Base-by-base conservation (phyloP, 2,113 vertebrate genomes). In the Prinia subflava region DNA sequence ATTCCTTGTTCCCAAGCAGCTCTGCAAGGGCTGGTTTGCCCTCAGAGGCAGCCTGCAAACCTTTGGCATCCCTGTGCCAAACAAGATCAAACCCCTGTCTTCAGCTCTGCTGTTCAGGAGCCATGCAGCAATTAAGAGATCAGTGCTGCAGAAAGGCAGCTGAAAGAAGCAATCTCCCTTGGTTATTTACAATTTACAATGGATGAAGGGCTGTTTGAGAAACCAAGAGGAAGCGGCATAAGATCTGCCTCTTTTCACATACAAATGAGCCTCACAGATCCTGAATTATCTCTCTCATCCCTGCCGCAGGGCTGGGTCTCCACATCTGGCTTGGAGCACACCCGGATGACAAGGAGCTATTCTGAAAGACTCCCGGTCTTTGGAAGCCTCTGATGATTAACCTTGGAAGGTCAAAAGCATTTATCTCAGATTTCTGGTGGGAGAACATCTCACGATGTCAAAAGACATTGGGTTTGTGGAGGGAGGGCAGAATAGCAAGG, bases 241-340 rank as follows among this genome's bases (percentile, higher is more conserved):
- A 96, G 65, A 83, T 95, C 83, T 5, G 23, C 41, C 76, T 96
- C 89, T 94, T 94, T 96, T 95, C 92, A 92, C 80, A 90, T 87
- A 95, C 90, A 95, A 94, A 95, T 93, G 88, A 96, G 92, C 63
- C 52, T 92, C 59, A 53, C 47, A 91, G 82, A 94, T 84, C 64
- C 77, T 68, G 82, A 96, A 96, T 94, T 94, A 70, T 87, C 90
- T 84, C 92, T 90, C 87, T 94, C 88, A 83, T 93, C 68, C 53
- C 73, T 94, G 90, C 83, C 3, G 53, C 88, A 93, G 76, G 92
- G 93, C 80, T 96, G 92, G 88, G 86, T 88, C 83, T 92, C 85
- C 90, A 95, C 92, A 95, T 93, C 92, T 93, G 90, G 79, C 82
- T 94, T 88, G 76, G 65, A 95, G 94, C 88, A 92, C 2, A 7